Base-by-base conservation (phyloP, 2,113 vertebrate species). In the Corythoichthys intestinalis region DNA sequence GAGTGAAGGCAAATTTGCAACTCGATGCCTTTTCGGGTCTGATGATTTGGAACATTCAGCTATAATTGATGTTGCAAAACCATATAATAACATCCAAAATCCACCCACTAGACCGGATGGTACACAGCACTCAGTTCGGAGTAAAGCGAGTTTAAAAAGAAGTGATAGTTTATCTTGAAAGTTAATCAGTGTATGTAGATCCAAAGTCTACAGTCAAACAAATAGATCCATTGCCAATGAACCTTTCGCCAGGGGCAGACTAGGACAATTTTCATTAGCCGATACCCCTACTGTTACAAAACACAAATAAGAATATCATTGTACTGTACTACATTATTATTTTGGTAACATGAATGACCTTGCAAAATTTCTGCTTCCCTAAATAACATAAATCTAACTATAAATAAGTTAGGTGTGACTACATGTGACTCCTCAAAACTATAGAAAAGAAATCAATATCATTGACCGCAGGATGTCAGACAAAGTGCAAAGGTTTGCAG, bases 181-280 rank as follows among this genome's bases (percentile, higher is more conserved):
- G 80, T 59, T 13, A 74, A 69, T 47, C 0, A 3, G 14, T 72
- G 14, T 70, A 54, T 71, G 76, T 66, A 20, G 70, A 75, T 80
- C 73, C 85, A 89, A 90, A 88, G 88, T 90, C 79, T 80, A 66
- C 28, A 69, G 65, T 72, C 58, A 79, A 81, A 80, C 84, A 90
- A 86, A 87, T 8, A 28, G 1, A 9, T 63, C 71, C 67, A 77
- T 56, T 77, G 72, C 73, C 86, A 89, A 89, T 88, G 86, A 78
- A 71, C 77, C 8, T 59, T 28, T 64, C 35, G 11, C n/a, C 13
- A 50, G 28, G 54, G 54, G 28, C 60, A 62, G 9, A 44, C 9
- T 5, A n/a, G 3, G 4, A n/a, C 7, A 7, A 62, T 62, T 62
- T 17, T 34, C 20, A 13, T 62, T 17, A 20, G 39, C 8, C 17